A percentile compares a stretch with the other conserved stretches of the same genome.
These are phyloP conservation scores for Typhlichthys eigenmanni DNA, from an alignment of 2,797 vertebrate species.

Conservation along the genomic window DNA sequence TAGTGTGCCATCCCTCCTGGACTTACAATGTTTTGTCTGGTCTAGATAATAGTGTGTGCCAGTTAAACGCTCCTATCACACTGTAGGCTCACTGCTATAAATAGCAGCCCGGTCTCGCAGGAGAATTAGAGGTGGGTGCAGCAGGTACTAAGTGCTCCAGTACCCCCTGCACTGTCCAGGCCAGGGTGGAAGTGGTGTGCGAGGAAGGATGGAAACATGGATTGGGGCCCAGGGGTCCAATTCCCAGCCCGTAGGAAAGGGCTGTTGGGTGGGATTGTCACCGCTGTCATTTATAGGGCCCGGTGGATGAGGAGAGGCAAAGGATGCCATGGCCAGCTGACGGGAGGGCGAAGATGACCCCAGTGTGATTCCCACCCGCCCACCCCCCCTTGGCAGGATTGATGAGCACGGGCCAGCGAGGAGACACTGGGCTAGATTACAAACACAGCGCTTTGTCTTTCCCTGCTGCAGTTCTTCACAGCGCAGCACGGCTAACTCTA, in stretches of 20 bases:
- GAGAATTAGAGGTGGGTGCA: constrained; percentile 17
- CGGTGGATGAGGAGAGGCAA: constrained; percentile 39
- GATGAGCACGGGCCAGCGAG: constrained; percentile 66
- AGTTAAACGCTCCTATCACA: background rate
- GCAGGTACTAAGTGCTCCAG: constrained; percentile 33
- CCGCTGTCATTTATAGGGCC: constrained; percentile 56
- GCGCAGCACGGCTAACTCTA: constrained; percentile 61
- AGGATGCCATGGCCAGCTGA: constrained; percentile 38
- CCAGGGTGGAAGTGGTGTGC: constrained; percentile 39
- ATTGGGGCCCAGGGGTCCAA: constrained; percentile 50
- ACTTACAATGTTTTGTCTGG: constrained; percentile 2
- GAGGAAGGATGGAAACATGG: constrained; percentile 58
- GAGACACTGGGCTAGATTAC: constrained; percentile 76
- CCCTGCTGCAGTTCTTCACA: constrained; percentile 63
- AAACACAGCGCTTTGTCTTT: constrained; percentile 74
- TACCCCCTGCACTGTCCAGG: constrained; percentile 33
- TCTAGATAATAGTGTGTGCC: constrained; percentile 5
- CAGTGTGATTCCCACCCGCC: constrained; percentile 34
- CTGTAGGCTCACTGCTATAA: constrained; percentile 21
- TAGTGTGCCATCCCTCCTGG: too few relatives aligned
- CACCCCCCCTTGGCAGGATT: constrained; percentile 68
- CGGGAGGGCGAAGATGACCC: constrained; percentile 62
- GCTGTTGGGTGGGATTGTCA: constrained; percentile 28
- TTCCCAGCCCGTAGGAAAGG: constrained; percentile 33
- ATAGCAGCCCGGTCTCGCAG: constrained; percentile 23